These are phyloP conservation scores for Macrosteles quadrilineatus DNA, from an alignment of 1,140 invertebrate genomes.

Conservation along the genomic window DNA sequence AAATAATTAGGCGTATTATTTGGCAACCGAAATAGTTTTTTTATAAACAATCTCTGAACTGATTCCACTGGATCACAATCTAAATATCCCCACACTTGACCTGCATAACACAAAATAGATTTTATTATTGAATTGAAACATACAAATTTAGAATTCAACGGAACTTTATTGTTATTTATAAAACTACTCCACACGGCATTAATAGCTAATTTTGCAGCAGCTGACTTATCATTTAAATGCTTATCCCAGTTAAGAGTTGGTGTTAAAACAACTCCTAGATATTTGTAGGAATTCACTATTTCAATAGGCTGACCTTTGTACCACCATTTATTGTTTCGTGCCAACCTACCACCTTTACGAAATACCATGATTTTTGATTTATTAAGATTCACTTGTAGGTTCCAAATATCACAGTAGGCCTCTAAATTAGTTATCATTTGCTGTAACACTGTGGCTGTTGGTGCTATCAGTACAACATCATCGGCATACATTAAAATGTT, in stretches of 20 bases:
- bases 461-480: slow-evolving; percentile 35
- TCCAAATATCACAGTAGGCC: slow-evolving; percentile 34
- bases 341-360: slow-evolving; percentile 30
- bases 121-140: not conserved
- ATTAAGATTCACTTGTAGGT: slow-evolving; percentile 33
- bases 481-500: slow-evolving; percentile 33
- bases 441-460: slow-evolving; percentile 14
- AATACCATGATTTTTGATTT: slow-evolving; percentile 42
- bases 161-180: not conserved
- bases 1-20: slow-evolving; percentile 8
- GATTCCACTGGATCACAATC: not conserved
- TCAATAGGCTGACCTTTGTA: slow-evolving; percentile 2
- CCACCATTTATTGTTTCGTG: not conserved
- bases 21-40: not conserved
- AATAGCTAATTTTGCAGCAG: not conserved
- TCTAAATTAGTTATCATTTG: slow-evolving; percentile 28
- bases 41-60: not conserved
- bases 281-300: slow-evolving; percentile 20
- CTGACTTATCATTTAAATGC: not conserved
- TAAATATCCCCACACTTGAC: not conserved
- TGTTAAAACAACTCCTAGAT: not conserved
- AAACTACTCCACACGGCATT: not conserved
- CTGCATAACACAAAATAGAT: not conserved
- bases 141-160: not conserved
- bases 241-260: not conserved